These are phyloP conservation scores for Hetaerina titia DNA, from an alignment of 2,888 invertebrate genomes.

Conservation along the genomic window DNA sequence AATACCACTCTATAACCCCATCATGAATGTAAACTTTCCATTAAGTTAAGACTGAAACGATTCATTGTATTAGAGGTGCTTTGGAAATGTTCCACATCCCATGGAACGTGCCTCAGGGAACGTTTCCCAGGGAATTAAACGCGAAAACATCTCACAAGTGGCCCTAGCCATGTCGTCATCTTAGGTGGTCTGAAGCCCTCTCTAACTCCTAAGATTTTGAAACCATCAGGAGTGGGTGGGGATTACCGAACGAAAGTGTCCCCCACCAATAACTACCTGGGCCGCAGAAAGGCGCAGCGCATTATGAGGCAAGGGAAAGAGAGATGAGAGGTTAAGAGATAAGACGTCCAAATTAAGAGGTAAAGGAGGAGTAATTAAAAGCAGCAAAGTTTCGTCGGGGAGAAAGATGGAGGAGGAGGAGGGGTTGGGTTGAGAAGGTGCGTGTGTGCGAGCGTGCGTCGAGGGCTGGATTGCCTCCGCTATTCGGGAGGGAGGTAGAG, in stretches of 20 bases:
- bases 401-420: neutral
- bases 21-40: no score
- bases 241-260: neutral
- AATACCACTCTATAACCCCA: no score
- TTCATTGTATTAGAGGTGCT: no score
- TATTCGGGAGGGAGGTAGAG: neutral
- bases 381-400: neutral
- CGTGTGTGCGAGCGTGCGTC: neutral
- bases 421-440: neutral
- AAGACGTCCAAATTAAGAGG: constrained; percentile 13
- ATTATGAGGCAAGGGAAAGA: neutral
- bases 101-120: no score
- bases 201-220: neutral
- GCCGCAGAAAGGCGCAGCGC: neutral
- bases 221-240: neutral
- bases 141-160: no score
- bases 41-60: no score
- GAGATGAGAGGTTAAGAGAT: neutral
- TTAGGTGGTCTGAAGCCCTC: no score
- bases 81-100: no score
- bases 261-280: neutral
- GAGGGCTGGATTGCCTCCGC: no score
- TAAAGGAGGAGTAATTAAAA: neutral
- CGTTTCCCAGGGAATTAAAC: no score
- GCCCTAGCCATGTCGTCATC: no score